A percentile compares a stretch with the other conserved stretches of the same genome.
phyloP scores from a whole-genome alignment of 2,113 vertebrate species.

The Ameiurus melas region DNA sequence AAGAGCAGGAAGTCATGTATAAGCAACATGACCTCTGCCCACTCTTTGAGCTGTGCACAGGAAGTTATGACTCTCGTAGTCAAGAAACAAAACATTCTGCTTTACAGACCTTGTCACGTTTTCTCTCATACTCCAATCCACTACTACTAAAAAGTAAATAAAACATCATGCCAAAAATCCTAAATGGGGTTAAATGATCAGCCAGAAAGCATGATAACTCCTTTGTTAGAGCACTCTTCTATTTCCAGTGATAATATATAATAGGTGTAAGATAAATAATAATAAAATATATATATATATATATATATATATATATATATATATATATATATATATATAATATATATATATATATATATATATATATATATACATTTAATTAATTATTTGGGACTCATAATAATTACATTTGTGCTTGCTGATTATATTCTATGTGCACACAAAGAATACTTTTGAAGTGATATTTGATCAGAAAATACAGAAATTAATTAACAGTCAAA shows the following conservation, averaged over 20 bases:
- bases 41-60: constrained; percentile 37
- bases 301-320: too few species aligned
- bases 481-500: neutral
- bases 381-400: neutral
- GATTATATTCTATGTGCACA: neutral
- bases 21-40: constrained; percentile 36
- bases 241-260: neutral
- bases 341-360: too few species aligned
- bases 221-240: neutral
- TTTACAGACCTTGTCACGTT: constrained; percentile 21
- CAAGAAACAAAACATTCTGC: constrained; percentile 36
- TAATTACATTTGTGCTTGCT: neutral
- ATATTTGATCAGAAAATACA: neutral
- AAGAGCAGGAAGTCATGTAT: constrained; percentile 51
- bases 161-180: neutral
- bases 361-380: neutral
- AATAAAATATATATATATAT: too few species aligned
- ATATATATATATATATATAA: too few species aligned
- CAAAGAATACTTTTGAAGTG: neutral
- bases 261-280: neutral
- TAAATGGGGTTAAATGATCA: neutral
- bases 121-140: neutral
- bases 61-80: constrained; percentile 45
- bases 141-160: neutral
- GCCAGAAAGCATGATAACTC: neutral